Evolutionary conservation across 2,113 vertebrate species (phyloP), one percentile per base, ranked within the genome.

Genomic region (Brachypodius melanocephalos): DNA sequence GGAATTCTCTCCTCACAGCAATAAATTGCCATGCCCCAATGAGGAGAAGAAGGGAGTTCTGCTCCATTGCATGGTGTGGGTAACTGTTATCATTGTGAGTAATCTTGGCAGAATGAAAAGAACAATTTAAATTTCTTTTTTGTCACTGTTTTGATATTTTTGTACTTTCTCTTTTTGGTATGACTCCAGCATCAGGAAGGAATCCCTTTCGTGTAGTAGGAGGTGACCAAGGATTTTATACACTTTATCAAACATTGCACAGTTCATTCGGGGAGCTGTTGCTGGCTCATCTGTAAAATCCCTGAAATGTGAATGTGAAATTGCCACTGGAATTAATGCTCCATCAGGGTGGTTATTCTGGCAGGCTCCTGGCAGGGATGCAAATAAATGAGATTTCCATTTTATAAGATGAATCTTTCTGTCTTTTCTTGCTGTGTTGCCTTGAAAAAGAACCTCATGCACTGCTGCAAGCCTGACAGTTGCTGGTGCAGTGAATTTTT

Each of bases 331-430:
- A 80, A 81, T 92, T 85, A 94, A 77, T 90, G n/a, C 26, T 71
- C 45, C 4, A 4, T 76, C 9, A 4, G 15, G 20, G 43, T 49
- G 29, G 14, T 69, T 68, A 31, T 80, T 95, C 55, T 78, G 31
- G 63, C 89, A 96, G 85, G 25, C 28, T 84, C 22, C 61, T 92
- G 89, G 57, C n/a, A 31, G 14, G 43, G 69, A 66, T 77, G 59
- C 71, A 78, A 48, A 83, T 61, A 96, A 82, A 90, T 88, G 66
- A 83, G 49, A 63, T 76, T 89, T 89, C 31, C 18, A 17, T 93
- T 90, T 96, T 82, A 42, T 68, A 66, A 95, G 55, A 84, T 66
- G 17, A 88, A 79, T 94, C 43, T 71, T 89, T 82, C 54, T 80
- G 63, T 72, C n/a, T 72, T 72, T 61, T 92, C 58, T 51, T 95